Percentiles rank a stretch among this genome's conserved stretches.
These are phyloP conservation scores for Cromileptes altivelis DNA, from an alignment of 2,113 vertebrate species.

Conservation along the genomic window DNA sequence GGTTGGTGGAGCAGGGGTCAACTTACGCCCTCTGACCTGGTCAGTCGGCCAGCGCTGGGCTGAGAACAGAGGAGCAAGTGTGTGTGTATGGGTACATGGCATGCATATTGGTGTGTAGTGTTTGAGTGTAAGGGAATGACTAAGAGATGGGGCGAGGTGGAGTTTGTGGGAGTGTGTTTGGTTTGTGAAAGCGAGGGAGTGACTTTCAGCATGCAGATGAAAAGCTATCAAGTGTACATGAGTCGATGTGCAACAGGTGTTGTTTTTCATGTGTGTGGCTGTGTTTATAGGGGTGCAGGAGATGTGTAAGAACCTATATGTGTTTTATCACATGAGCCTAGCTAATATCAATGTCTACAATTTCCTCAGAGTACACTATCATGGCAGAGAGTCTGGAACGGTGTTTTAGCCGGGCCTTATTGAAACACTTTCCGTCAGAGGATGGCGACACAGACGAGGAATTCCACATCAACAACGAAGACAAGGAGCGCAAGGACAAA, in stretches of 20 bases:
- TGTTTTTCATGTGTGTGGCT: background rate
- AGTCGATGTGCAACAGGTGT: constrained; percentile 4
- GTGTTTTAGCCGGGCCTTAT: constrained; percentile 94
- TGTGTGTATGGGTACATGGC: constrained; percentile 20
- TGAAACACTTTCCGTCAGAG: constrained; percentile 96
- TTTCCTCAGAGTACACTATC: constrained; percentile 91
- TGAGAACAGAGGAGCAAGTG: constrained; percentile 46
- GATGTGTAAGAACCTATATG: background rate
- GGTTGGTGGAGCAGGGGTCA: constrained; percentile 69
- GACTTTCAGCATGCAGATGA: background rate
- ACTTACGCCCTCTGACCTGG: constrained; percentile 79
- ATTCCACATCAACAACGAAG: constrained; percentile 90
- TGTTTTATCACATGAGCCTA: background rate
- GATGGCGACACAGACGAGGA: constrained; percentile 98
- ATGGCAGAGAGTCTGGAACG: constrained; percentile 97
- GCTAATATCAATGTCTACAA: background rate
- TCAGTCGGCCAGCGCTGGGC: constrained; percentile 52
- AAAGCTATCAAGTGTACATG: background rate
- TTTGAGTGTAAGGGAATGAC: constrained; percentile 1
- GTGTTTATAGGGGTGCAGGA: background rate
- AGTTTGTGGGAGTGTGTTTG: background rate
- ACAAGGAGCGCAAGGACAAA: constrained; percentile 91
- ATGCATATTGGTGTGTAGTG: background rate
- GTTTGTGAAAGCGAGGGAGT: background rate
- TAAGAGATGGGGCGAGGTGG: background rate